Conservation (phyloP, 2,797 vertebrate species). For the Tokudaia tokunoshimensis region DNA sequence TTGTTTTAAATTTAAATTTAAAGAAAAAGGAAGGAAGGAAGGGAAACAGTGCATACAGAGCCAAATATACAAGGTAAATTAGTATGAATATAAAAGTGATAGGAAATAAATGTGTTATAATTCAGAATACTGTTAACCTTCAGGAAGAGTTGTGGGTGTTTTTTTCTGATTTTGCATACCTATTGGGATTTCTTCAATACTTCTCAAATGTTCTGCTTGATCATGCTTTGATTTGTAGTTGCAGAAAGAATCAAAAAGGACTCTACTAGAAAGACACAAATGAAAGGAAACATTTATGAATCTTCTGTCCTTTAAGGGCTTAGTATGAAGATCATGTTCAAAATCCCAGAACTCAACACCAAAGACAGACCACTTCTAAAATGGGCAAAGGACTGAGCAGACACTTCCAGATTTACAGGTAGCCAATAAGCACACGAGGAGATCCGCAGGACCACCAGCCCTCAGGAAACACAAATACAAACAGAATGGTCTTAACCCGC, state of each 20-base stretch:
- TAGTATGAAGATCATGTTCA: background rate
- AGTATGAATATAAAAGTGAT: slow-evolving; percentile 13
- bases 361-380: background rate
- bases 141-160: background rate
- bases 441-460: background rate
- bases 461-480: background rate
- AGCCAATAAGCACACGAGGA: background rate
- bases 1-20: background rate
- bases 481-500: background rate
- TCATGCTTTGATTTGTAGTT: background rate
- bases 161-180: background rate
- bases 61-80: background rate
- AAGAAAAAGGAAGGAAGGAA: background rate
- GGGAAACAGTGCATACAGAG: background rate
- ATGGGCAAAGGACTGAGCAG: background rate
- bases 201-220: background rate
- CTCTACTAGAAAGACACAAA: too few species aligned
- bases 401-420: background rate
- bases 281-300: too few species aligned
- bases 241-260: background rate
- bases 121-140: background rate
- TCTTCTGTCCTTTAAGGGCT: background rate
- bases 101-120: background rate
- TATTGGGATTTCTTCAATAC: background rate
- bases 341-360: background rate